phyloP scores from a whole-genome alignment of 1,140 invertebrate genomes.

The Trialeurodes vaporariorum region DNA sequence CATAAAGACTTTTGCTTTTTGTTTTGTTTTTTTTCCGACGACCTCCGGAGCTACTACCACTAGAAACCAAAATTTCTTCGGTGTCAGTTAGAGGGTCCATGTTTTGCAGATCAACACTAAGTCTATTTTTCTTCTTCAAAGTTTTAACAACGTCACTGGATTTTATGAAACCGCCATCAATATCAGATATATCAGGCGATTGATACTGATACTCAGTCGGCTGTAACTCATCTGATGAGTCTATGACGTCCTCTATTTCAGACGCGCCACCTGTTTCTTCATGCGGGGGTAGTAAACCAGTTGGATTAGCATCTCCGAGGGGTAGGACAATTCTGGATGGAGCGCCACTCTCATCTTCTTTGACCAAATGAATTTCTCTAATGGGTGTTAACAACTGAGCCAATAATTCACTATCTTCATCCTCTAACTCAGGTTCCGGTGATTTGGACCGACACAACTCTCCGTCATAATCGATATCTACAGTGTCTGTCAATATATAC shows the following conservation, averaged over 20 bases:
- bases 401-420: conserved; percentile 28
- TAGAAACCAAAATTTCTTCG: conserved; percentile 36
- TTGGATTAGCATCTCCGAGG: conserved; percentile 32
- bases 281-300: conserved; percentile 31
- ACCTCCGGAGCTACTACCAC: background rate
- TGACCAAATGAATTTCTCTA: conserved; percentile 37
- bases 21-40: background rate
- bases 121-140: conserved; percentile 18
- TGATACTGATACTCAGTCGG: conserved; percentile 15
- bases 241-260: conserved; percentile 36
- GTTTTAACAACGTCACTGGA: conserved; percentile 21
- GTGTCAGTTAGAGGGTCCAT: conserved; percentile 33
- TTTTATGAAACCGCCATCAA: conserved; percentile 29
- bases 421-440: conserved; percentile 8
- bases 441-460: conserved; percentile 13
- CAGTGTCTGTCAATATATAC: conserved; percentile 17
- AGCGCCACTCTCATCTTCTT: conserved; percentile 36
- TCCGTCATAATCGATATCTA: conserved; percentile 14
- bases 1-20: background rate
- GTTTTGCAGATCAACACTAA: conserved; percentile 21
- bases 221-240: conserved; percentile 36
- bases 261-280: conserved; percentile 27
- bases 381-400: conserved; percentile 23
- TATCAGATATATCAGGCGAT: conserved; percentile 24
- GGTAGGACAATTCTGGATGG: conserved; percentile 37